Percentiles rank a stretch among this genome's conserved stretches.
phyloP scores from a whole-genome alignment of 2,888 invertebrate species.

The Rotaria macrura region DNA sequence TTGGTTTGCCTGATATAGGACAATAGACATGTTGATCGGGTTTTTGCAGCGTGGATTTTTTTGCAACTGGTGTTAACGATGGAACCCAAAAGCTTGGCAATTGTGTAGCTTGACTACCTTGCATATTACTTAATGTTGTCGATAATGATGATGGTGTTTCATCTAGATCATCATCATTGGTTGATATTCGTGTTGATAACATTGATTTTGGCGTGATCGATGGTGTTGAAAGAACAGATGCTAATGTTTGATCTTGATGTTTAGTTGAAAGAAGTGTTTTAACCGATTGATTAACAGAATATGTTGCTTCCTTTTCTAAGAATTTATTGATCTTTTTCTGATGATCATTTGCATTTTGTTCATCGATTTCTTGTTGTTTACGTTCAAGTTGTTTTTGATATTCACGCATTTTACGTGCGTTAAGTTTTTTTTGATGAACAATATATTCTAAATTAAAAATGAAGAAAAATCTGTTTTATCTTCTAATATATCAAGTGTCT shows the following conservation, averaged over 20 bases:
- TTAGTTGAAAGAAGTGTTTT: constrained; percentile 11
- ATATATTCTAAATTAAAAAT: constrained; percentile 65
- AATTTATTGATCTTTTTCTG: constrained; percentile 67
- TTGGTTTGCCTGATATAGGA: constrained; percentile 70
- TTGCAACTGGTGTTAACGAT: constrained; percentile 75
- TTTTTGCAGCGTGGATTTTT: constrained; percentile 50
- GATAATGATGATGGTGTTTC: not conserved
- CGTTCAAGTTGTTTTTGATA: constrained; percentile 74
- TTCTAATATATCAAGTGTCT: too few species aligned
- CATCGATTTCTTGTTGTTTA: constrained; percentile 54
- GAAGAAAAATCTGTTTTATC: too few species aligned
- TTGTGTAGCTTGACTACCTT: constrained; percentile 65
- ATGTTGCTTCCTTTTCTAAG: constrained; percentile 65
- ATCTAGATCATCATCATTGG: not conserved
- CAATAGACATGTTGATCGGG: constrained; percentile 56
- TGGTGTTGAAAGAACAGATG: not conserved
- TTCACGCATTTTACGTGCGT: constrained; percentile 74
- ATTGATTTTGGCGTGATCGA: not conserved
- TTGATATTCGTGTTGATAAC: not conserved
- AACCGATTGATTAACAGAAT: constrained; percentile 38
- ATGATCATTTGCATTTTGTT: constrained; percentile 62
- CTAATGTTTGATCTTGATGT: not conserved
- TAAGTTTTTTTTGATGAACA: constrained; percentile 81
- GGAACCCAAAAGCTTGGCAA: constrained; percentile 95
- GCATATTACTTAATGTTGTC: constrained; percentile 57